Percentiles rank a stretch among this genome's conserved stretches.
These are phyloP conservation scores for Dolichopus griseipennis DNA, from an alignment of 2,888 invertebrate species.

Conservation along the genomic window DNA sequence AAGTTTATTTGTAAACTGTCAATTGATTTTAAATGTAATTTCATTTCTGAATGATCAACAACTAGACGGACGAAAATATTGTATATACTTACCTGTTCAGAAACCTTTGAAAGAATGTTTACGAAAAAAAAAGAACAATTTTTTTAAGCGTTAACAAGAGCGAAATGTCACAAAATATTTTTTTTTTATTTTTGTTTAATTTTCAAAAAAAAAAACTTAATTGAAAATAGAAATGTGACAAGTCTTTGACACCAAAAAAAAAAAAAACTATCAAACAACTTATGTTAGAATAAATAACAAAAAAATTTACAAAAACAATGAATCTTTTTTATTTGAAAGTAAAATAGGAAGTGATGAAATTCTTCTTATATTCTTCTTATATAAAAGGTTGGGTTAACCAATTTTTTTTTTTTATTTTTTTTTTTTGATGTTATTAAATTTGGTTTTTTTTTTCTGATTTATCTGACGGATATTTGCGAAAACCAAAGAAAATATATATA, in stretches of 20 bases:
- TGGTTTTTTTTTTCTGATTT: too few relatives aligned
- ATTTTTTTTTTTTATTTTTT: too few relatives aligned
- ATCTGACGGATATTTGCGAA: too few relatives aligned
- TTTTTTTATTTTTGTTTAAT: neutral
- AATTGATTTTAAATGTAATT: too few relatives aligned
- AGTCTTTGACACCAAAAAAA: slow-evolving; percentile 5
- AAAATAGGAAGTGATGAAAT: neutral
- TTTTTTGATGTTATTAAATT: too few relatives aligned
- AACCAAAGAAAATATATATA: too few relatives aligned
- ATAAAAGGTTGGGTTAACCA: too few relatives aligned
- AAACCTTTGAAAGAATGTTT: neutral
- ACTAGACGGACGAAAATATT: neutral
- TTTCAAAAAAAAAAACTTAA: too few relatives aligned
- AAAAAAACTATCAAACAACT: neutral
- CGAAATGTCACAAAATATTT: neutral
- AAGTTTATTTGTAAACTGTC: too few relatives aligned
- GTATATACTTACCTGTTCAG: too few relatives aligned
- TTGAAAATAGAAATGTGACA: neutral
- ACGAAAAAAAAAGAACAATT: neutral
- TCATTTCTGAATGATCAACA: neutral
- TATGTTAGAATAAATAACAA: neutral
- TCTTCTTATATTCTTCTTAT: neutral
- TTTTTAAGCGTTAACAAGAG: neutral
- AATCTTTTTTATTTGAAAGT: neutral
- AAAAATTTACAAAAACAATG: neutral